A percentile compares a stretch with the other conserved stretches of the same genome.
Conservation (phyloP, 30 jellyfish, hydroid and myxozoan genomes). For the Catostylus mosaicus region DNA sequence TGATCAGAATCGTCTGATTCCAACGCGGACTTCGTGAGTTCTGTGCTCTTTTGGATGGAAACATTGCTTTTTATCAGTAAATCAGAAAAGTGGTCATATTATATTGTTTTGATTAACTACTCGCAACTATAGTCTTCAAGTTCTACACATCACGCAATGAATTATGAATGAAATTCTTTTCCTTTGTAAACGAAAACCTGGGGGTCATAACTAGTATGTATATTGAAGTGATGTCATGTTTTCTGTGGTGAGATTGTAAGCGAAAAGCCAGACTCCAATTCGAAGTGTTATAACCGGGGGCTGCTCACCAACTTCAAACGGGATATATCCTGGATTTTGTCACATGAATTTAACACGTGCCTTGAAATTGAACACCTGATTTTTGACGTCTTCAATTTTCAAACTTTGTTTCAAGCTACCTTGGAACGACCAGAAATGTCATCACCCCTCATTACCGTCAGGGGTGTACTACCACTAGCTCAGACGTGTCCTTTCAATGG, state of each 20-base stretch:
- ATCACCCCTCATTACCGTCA: too few species aligned
- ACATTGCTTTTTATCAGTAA: background rate
- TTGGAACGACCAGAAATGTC: too few species aligned
- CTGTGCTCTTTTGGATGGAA: too few species aligned
- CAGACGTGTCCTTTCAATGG: too few species aligned
- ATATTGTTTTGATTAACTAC: background rate
- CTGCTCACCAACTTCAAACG: background rate
- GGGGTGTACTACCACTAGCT: too few species aligned
- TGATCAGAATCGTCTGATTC: background rate
- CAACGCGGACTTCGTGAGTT: too few species aligned
- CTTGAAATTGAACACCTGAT: too few species aligned
- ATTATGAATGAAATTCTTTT: conserved; percentile 10
- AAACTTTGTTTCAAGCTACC: too few species aligned
- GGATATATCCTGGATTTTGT: background rate
- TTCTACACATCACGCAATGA: background rate
- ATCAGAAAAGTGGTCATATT: background rate
- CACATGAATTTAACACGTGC: too few species aligned
- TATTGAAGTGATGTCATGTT: conserved; percentile 4
- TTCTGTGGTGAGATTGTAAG: background rate
- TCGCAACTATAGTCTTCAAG: background rate
- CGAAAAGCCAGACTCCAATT: conserved; percentile 1
- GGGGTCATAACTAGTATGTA: conserved; percentile 7
- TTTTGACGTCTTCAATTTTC: too few species aligned
- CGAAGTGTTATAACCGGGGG: background rate
- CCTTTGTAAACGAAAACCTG: conserved; percentile 3